Conservation (phyloP, 92 coral and sea anemone species). For the Porites rus region DNA sequence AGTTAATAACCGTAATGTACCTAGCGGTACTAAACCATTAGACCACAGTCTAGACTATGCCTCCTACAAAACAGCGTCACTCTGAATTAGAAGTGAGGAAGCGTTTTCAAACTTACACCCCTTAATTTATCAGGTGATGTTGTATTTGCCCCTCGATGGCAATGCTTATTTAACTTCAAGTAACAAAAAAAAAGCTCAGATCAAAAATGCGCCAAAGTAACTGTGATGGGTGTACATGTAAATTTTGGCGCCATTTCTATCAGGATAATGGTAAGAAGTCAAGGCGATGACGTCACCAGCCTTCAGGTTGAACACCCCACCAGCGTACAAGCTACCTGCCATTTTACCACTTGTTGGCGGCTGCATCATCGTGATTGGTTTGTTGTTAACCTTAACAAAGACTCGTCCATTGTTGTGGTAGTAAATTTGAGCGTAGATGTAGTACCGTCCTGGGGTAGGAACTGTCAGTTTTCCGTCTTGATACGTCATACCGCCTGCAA, state of each 20-base stretch:
- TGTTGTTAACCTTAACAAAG: neutral
- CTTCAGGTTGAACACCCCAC: too few relatives aligned
- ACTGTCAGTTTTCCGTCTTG: neutral
- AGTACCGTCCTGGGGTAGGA: neutral
- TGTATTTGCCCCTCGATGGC: neutral
- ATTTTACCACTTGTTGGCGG: too few relatives aligned
- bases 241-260: neutral
- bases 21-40: neutral
- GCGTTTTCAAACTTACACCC: neutral
- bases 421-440: slow-evolving; percentile 3
- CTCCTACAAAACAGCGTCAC: neutral
- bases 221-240: neutral
- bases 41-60: too few relatives aligned
- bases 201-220: neutral
- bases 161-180: neutral
- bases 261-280: neutral
- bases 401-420: neutral
- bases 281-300: too few relatives aligned
- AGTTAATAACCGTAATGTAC: neutral
- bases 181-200: too few relatives aligned
- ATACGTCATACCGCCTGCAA: neutral
- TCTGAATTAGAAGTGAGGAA: neutral
- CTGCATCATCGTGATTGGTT: too few relatives aligned
- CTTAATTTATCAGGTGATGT: neutral
- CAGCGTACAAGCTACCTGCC: too few relatives aligned